Evolutionary conservation across 37 sponge, comb jelly and placozoan species (phyloP).

Genomic region (Diacarnus erythraeanus): DNA sequence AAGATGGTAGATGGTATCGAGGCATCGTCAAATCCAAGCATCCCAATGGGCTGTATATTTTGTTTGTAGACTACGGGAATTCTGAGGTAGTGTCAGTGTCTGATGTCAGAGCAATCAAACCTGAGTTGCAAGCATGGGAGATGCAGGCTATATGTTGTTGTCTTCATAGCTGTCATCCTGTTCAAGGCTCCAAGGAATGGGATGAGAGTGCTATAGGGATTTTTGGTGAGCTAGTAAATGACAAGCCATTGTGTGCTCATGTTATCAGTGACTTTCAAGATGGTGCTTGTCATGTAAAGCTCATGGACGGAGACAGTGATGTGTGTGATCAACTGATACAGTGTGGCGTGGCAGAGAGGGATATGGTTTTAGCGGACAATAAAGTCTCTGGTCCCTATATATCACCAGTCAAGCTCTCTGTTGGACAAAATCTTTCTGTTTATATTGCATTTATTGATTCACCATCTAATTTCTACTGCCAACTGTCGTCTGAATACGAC

Average conservation of each 20-base stretch:
- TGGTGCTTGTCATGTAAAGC: slow-evolving; percentile 28
- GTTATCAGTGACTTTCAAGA: slow-evolving; percentile 1
- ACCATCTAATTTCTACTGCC: slow-evolving; percentile 64
- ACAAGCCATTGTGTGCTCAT: slow-evolving; percentile 16
- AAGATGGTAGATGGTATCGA: slow-evolving; percentile 54
- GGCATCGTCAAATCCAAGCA: not conserved
- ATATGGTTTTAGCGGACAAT: not conserved
- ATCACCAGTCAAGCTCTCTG: slow-evolving; percentile 2
- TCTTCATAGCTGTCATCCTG: slow-evolving; percentile 12
- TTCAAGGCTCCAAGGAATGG: not conserved
- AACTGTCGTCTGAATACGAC: slow-evolving; percentile 16
- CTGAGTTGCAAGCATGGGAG: slow-evolving; percentile 21
- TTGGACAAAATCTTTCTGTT: slow-evolving; percentile 29
- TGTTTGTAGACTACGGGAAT: slow-evolving; percentile 73
- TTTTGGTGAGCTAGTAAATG: slow-evolving; percentile 28
- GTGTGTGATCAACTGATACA: not conserved
- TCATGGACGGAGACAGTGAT: slow-evolving; percentile 16
- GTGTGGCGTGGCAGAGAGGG: not conserved
- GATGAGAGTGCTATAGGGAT: slow-evolving; percentile 1
- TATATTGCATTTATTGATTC: slow-evolving; percentile 48
- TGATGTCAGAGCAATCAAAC: slow-evolving; percentile 20
- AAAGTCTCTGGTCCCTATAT: not conserved
- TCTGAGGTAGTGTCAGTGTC: slow-evolving; percentile 15
- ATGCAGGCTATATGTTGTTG: slow-evolving; percentile 53
- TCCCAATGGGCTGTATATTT: not conserved